Evolutionary conservation across 2,888 invertebrate species (phyloP).

Genomic region (Agapostemon virescens): DNA sequence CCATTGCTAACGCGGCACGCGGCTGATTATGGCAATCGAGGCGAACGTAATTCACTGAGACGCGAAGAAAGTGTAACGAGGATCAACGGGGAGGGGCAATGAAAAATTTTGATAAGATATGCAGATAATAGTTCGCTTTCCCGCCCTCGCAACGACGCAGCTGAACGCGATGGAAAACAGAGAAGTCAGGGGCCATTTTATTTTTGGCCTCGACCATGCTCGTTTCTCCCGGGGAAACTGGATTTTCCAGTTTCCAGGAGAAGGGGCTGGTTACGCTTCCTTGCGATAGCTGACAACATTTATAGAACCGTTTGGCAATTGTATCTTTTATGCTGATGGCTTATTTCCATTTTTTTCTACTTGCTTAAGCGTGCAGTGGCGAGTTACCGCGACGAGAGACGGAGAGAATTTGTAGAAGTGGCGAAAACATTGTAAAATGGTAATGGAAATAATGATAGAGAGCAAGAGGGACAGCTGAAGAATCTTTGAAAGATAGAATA

Average conservation of each 20-base stretch:
- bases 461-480: no score
- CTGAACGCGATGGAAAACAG: neutral
- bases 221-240: neutral
- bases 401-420: no score
- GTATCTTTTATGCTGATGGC: no score
- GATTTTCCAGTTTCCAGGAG: neutral
- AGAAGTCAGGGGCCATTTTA: neutral
- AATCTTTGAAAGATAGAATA: no score
- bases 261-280: neutral
- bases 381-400: no score
- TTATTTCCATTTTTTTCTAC: no score
- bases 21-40: neutral
- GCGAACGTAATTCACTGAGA: neutral
- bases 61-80: constrained; percentile 1
- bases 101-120: neutral
- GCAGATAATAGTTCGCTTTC: neutral
- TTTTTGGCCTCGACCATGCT: neutral
- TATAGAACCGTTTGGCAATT: no score
- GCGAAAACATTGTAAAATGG: no score
- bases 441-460: no score
- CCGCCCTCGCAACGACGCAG: neutral
- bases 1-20: neutral
- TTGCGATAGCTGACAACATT: no score
- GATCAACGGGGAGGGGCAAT: neutral
- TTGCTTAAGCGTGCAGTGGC: no score